Conservation (phyloP, 1,140 invertebrate species). For the Drosophila littoralis region DNA sequence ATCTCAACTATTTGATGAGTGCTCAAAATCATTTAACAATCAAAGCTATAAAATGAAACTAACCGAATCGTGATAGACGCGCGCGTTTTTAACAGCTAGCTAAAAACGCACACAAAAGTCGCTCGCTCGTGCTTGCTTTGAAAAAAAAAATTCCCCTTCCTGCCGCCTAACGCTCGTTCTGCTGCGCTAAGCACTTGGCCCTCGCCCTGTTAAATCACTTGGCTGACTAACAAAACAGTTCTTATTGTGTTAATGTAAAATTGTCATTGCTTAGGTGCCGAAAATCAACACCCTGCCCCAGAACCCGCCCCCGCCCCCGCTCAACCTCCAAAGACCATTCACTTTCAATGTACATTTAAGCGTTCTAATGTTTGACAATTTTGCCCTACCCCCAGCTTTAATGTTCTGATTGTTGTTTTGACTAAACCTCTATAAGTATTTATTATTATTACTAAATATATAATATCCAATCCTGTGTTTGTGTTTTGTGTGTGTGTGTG, state of each 20-base stretch:
- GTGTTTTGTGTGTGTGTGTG: constrained; percentile 44
- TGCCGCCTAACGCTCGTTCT: constrained; percentile 39
- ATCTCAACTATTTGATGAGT: constrained; percentile 26
- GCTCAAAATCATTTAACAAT: constrained; percentile 17
- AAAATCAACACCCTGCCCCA: constrained; percentile 4
- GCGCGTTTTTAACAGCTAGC: constrained; percentile 47
- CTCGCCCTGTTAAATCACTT: constrained; percentile 8
- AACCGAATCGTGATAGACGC: constrained; percentile 24
- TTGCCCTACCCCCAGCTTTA: constrained; percentile 32
- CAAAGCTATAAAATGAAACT: constrained; percentile 44
- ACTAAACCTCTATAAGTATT: constrained; percentile 57
- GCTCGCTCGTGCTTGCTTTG: constrained; percentile 62
- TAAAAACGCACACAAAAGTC: constrained; percentile 50
- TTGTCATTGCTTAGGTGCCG: constrained; percentile 77
- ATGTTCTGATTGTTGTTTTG: constrained; percentile 57
- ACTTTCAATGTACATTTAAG: constrained; percentile 51
- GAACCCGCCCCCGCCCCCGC: too few species aligned
- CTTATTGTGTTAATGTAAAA: constrained; percentile 68
- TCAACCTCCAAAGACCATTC: constrained; percentile 4
- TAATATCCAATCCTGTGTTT: constrained; percentile 48
- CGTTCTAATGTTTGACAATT: constrained; percentile 63
- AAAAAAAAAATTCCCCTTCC: not conserved
- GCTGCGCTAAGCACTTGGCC: constrained; percentile 35
- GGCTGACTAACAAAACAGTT: constrained; percentile 58
- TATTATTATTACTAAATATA: constrained; percentile 52